Evolutionary conservation across 2,113 vertebrate genomes (phyloP), one percentile per base, ranked within the genome.

Genomic region (Microtus montanus): DNA sequence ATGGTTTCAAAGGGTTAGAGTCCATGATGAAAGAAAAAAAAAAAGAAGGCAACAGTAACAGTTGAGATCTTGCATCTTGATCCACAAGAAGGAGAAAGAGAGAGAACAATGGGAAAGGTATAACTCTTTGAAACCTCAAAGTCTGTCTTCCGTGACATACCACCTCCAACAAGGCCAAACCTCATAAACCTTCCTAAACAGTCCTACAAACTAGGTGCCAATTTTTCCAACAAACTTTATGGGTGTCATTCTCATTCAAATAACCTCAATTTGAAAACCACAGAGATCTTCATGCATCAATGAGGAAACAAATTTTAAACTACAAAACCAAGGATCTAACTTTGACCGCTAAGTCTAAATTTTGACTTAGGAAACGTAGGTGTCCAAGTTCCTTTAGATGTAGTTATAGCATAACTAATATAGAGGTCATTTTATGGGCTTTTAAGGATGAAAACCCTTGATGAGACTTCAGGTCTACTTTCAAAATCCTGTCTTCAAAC

Each of bases 371-470:
- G 11, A 89, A 14, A 79, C 71, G 38, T 49, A 90, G n/a, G 22
- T 93, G 2, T 22, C 78, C 24, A 58, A 74, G 61, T 93, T 77
- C 86, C 33, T 44, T 88, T 38, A 68, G 35, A 44, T 87, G 14
- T 8, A 66, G 52, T n/a, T 78, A 93, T 93, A 86, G 71, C 17
- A 61, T 49, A 49, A 49, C 49, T 49, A 80, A 91, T 58, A 58
- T 35, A 47, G 47, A 12, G 41, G 24, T 52, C 24, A 87, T 58
- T 70, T 20, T 28, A 10, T 88, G 38, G 87, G 33, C 77, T 92
- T 96, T 92, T 73, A 92, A 92, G 83, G 15, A 86, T 71, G 71
- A 86, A 85, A 95, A 92, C 90, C 63, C 90, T 96, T 35, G 77
- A 88, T 95, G 71, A 44, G 64, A 77, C 54, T 90, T 94, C 78